phyloP scores from a whole-genome alignment of 2,797 vertebrate genomes.

The Neosalanx taihuensis region DNA sequence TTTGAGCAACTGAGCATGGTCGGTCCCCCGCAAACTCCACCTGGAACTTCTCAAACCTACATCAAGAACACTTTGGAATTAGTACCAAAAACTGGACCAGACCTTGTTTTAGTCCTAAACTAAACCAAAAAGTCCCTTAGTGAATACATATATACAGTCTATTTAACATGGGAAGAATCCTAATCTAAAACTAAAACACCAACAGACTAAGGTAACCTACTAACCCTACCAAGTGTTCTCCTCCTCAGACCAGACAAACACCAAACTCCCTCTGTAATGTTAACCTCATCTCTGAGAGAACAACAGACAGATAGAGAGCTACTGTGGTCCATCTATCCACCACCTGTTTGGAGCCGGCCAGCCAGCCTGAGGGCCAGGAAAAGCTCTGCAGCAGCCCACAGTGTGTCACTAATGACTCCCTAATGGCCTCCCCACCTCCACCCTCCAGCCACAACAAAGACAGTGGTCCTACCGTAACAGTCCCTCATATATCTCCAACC shows the following conservation, averaged over 20 bases:
- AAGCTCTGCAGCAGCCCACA: slow-evolving; percentile 10
- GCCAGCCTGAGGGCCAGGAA: slow-evolving; percentile 13
- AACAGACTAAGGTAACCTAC: background rate
- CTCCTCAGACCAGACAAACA: background rate
- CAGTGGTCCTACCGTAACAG: slow-evolving; percentile 42
- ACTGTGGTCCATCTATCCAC: background rate
- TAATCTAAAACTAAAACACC: background rate
- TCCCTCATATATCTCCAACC: slow-evolving; percentile 37
- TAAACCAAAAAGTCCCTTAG: no score
- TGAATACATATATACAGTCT: background rate
- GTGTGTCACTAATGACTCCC: slow-evolving; percentile 43
- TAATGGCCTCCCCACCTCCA: slow-evolving; percentile 53
- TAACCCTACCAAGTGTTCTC: background rate
- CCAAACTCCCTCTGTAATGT: background rate
- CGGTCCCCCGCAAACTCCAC: background rate
- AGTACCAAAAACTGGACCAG: background rate
- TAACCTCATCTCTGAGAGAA: background rate
- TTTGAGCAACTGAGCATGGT: slow-evolving; percentile 41
- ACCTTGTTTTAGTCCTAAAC: background rate
- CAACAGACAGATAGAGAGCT: background rate
- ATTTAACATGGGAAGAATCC: background rate
- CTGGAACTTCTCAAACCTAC: background rate
- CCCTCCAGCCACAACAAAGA: slow-evolving; percentile 60
- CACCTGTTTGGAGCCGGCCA: slow-evolving; percentile 31
- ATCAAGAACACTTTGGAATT: no score